Percentiles rank a stretch among this genome's conserved stretches.
Evolutionary conservation across 2,888 invertebrate genomes (phyloP).

Genomic region (Leptinotarsa tumamoca): DNA sequence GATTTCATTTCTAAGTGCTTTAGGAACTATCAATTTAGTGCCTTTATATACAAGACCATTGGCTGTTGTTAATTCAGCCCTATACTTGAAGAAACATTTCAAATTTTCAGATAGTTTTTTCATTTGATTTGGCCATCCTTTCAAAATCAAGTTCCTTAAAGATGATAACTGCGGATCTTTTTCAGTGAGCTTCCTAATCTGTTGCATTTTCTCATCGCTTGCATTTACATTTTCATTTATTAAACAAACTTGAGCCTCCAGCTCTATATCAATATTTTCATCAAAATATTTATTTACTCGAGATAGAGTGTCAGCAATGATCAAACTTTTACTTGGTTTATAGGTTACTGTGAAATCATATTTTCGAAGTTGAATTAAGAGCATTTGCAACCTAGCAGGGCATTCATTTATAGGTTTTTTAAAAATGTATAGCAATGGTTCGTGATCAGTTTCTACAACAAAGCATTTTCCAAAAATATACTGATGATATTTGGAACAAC

Average conservation of each 20-base stretch:
- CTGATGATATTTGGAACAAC: constrained; percentile 25
- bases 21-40: no score
- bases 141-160: background rate
- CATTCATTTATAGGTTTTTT: background rate
- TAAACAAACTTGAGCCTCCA: constrained; percentile 11
- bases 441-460: constrained; percentile 9
- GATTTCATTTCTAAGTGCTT: background rate
- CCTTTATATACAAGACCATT: background rate
- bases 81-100: background rate
- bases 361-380: background rate
- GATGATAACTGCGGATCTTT: background rate
- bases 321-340: background rate
- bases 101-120: background rate
- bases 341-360: no score
- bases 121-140: background rate
- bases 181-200: background rate
- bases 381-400: background rate
- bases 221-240: background rate
- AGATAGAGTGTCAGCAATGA: background rate
- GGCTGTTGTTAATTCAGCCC: background rate
- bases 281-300: constrained; percentile 5
- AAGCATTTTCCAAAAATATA: constrained; percentile 23
- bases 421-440: background rate
- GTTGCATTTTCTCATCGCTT: background rate
- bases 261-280: constrained; percentile 13